These are phyloP conservation scores for Aspiorhynchus laticeps DNA, from an alignment of 2,113 vertebrate species.

Conservation along the genomic window DNA sequence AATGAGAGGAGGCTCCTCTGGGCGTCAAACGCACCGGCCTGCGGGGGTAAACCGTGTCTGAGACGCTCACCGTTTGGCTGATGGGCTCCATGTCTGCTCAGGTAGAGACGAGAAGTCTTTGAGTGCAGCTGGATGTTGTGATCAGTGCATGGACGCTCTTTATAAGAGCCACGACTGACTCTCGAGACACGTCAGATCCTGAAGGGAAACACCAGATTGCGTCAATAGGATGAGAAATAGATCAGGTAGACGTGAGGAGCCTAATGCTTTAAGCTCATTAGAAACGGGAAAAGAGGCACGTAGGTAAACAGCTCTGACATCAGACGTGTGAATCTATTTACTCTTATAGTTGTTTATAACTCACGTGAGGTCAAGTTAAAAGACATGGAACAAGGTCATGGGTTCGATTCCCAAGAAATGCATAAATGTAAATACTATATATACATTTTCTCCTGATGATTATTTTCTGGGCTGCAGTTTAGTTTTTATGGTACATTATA, in stretches of 20 bases:
- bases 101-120: no score
- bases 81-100: no score
- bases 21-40: no score
- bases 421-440: background rate
- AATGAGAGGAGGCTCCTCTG: no score
- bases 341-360: background rate
- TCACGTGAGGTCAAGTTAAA: background rate
- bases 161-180: no score
- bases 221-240: constrained; percentile 60
- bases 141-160: no score
- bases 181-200: no score
- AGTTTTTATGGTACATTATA: background rate
- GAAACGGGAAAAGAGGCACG: background rate
- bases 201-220: constrained; percentile 52
- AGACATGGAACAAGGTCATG: background rate
- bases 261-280: constrained; percentile 38
- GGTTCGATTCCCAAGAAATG: background rate
- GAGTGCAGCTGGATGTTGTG: no score
- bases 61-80: no score
- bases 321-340: background rate
- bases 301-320: background rate
- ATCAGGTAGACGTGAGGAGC: constrained; percentile 1
- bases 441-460: background rate
- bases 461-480: background rate
- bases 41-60: no score